Conservation (phyloP, 2,888 invertebrate genomes). For the Drosophila cyrtoloma region DNA sequence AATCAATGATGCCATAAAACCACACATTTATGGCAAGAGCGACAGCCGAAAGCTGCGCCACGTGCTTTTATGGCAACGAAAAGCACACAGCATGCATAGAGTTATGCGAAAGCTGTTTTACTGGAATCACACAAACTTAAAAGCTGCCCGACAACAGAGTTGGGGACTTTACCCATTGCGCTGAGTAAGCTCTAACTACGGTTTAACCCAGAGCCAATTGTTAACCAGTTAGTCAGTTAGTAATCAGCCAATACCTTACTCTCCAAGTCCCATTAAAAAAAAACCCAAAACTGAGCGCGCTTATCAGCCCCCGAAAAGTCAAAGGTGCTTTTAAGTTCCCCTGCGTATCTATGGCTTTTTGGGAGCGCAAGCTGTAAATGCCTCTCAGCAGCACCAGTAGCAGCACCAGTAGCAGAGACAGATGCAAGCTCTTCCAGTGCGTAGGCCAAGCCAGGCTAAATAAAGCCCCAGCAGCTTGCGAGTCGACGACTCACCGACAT, state of each 20-base stretch:
- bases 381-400: slow-evolving; percentile 17
- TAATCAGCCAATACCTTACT: not conserved
- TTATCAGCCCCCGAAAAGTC: slow-evolving; percentile 45
- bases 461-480: slow-evolving; percentile 11
- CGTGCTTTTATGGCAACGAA: slow-evolving; percentile 32
- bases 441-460: slow-evolving; percentile 39
- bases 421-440: slow-evolving; percentile 62
- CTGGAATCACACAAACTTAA: slow-evolving; percentile 28
- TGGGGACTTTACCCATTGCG: slow-evolving; percentile 11
- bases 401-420: slow-evolving; percentile 3
- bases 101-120: slow-evolving; percentile 29
- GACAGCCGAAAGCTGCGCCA: slow-evolving; percentile 24
- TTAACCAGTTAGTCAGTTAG: slow-evolving; percentile 13
- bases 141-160: slow-evolving; percentile 27
- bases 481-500: slow-evolving; percentile 29
- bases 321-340: slow-evolving; percentile 55
- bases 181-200: slow-evolving; percentile 41
- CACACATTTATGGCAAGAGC: slow-evolving; percentile 21
- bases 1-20: slow-evolving; percentile 23
- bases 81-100: slow-evolving; percentile 28
- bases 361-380: slow-evolving; percentile 56
- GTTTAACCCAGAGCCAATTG: slow-evolving; percentile 20
- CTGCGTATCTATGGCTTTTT: slow-evolving; percentile 29
- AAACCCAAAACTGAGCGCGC: slow-evolving; percentile 29
- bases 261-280: slow-evolving; percentile 5